phyloP scores from a whole-genome alignment of 1,140 invertebrate species.

The Drosophila lowei region DNA sequence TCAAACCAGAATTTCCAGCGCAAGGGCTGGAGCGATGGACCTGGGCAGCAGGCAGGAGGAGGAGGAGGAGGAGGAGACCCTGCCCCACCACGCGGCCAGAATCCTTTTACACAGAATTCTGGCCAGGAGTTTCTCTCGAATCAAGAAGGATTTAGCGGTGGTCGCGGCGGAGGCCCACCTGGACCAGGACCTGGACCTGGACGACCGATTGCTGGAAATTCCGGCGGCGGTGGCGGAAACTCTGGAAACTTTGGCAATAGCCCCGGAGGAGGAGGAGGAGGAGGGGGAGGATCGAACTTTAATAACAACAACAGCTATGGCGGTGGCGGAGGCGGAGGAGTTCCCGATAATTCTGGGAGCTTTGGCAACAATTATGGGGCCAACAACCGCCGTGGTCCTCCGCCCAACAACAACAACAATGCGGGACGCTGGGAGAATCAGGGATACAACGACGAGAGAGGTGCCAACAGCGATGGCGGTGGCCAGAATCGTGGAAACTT shows the following conservation, averaged over 20 bases:
- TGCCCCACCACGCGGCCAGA: neutral
- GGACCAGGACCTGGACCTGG: slow-evolving; percentile 4
- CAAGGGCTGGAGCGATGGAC: slow-evolving; percentile 20
- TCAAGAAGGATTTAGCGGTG: too few species aligned
- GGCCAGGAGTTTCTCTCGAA: neutral
- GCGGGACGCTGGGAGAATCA: slow-evolving; percentile 33
- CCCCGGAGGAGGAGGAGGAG: neutral
- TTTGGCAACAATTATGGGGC: slow-evolving; percentile 11
- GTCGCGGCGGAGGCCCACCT: neutral
- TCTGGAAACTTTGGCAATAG: slow-evolving; percentile 14
- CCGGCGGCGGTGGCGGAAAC: slow-evolving; percentile 5
- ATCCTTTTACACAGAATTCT: slow-evolving; percentile 17
- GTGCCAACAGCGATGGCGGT: slow-evolving; percentile 9
- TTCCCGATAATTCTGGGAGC: slow-evolving; percentile 14
- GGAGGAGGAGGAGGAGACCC: neutral
- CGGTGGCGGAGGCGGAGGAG: neutral
- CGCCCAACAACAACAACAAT: slow-evolving; percentile 17
- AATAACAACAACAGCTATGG: neutral
- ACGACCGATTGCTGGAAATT: slow-evolving; percentile 1
- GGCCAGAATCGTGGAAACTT: slow-evolving; percentile 41
- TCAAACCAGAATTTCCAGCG: slow-evolving; percentile 21
- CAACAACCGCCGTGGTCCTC: too few species aligned
- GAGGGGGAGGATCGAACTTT: neutral
- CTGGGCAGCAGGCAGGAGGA: neutral
- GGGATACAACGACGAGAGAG: slow-evolving; percentile 13